Evolutionary conservation across 2,888 invertebrate genomes (phyloP).

Genomic region (Colostygia pectinataria): DNA sequence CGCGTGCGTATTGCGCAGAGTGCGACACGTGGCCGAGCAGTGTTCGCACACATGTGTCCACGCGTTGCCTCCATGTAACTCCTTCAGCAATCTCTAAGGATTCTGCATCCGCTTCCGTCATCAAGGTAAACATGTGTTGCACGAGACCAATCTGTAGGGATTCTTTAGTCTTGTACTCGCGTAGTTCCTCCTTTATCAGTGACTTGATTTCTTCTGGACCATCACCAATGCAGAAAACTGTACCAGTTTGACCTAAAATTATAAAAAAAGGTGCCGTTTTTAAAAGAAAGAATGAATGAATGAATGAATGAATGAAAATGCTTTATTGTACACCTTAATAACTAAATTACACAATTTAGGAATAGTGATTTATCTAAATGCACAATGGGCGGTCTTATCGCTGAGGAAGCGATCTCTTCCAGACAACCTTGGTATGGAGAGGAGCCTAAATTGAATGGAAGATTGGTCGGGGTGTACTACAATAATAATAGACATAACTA

Average conservation of each 20-base stretch:
- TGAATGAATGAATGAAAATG: no score
- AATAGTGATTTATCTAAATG: no score
- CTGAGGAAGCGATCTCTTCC: no score
- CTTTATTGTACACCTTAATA: no score
- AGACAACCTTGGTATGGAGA: no score
- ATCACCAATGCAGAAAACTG: constrained; percentile 57
- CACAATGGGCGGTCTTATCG: no score
- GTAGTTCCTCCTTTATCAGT: constrained; percentile 43
- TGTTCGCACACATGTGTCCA: constrained; percentile 44
- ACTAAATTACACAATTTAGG: no score
- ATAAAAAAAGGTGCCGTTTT: no score
- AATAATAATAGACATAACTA: no score
- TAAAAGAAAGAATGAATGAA: no score
- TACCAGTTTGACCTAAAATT: constrained; percentile 49
- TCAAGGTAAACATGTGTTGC: constrained; percentile 52
- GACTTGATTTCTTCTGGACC: constrained; percentile 47
- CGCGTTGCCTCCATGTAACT: constrained; percentile 41
- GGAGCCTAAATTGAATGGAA: no score
- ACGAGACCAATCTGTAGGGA: constrained; percentile 50
- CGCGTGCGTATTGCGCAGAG: constrained; percentile 55
- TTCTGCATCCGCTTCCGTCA: constrained; percentile 33
- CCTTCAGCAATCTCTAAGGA: constrained; percentile 32
- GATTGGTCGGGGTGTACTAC: no score
- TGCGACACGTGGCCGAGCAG: constrained; percentile 51
- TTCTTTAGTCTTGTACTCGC: constrained; percentile 39